phyloP scores from a whole-genome alignment of 2,113 vertebrate genomes.

The Microcebus jonahi region DNA sequence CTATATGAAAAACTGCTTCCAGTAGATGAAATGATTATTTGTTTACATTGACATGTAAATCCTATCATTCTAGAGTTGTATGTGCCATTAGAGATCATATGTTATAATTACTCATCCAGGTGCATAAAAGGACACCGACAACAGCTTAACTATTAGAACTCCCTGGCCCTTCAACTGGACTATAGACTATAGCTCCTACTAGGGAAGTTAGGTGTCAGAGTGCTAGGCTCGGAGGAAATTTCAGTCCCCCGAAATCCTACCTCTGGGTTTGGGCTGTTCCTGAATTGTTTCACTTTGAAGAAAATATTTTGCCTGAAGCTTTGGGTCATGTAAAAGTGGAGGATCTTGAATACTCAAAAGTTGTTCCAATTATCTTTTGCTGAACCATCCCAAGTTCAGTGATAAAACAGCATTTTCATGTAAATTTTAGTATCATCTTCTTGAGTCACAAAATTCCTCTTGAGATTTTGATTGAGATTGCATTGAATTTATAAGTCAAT shows the following conservation, averaged over 20 bases:
- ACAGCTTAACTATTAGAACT: neutral
- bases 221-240: neutral
- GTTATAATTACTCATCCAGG: neutral
- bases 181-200: neutral
- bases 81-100: neutral
- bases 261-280: neutral
- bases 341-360: neutral
- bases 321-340: neutral
- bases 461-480: neutral
- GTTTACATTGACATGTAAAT: neutral
- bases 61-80: neutral
- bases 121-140: neutral
- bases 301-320: neutral
- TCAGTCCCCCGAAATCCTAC: neutral
- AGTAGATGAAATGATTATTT: neutral
- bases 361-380: neutral
- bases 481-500: neutral
- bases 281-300: neutral
- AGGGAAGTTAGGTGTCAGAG: neutral
- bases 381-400: neutral
- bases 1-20: neutral
- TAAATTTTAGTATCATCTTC: neutral
- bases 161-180: neutral
- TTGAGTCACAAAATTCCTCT: neutral
- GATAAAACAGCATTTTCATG: neutral